phyloP scores from a whole-genome alignment of 2,888 invertebrate species.

The Microctonus hyperodae region DNA sequence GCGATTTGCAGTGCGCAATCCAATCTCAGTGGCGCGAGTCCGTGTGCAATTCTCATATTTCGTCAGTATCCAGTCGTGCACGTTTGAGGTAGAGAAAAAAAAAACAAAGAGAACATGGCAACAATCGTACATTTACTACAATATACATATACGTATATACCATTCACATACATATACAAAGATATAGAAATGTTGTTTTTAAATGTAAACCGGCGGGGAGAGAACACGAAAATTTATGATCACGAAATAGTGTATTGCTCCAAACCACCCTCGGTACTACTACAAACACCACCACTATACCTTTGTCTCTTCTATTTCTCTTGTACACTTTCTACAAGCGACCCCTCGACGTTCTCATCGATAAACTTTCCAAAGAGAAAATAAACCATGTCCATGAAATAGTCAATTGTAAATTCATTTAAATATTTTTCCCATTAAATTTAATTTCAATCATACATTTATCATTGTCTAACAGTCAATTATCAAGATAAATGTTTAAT shows the following conservation, averaged over 20 bases:
- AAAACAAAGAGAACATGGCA: too few species aligned
- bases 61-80: constrained; percentile 20
- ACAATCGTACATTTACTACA: not conserved
- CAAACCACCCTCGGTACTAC: not conserved
- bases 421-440: constrained; percentile 28
- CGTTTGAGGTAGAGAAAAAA: not conserved
- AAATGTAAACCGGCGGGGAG: constrained; percentile 31
- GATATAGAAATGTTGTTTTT: constrained; percentile 35
- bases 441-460: constrained; percentile 6
- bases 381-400: constrained; percentile 5
- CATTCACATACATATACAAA: not conserved
- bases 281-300: too few species aligned
- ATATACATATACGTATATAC: not conserved
- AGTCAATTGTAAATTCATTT: constrained; percentile 24
- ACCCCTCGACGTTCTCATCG: constrained; percentile 15
- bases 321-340: not conserved
- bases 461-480: constrained; percentile 7
- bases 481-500: constrained; percentile 24
- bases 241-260: not conserved
- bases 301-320: not conserved
- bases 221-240: constrained; percentile 23
- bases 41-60: constrained; percentile 33
- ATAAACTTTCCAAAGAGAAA: constrained; percentile 20
- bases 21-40: constrained; percentile 29
- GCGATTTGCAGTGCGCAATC: constrained; percentile 33